These are phyloP conservation scores for Solea senegalensis DNA, from an alignment of 2,113 vertebrate species.

Conservation along the genomic window DNA sequence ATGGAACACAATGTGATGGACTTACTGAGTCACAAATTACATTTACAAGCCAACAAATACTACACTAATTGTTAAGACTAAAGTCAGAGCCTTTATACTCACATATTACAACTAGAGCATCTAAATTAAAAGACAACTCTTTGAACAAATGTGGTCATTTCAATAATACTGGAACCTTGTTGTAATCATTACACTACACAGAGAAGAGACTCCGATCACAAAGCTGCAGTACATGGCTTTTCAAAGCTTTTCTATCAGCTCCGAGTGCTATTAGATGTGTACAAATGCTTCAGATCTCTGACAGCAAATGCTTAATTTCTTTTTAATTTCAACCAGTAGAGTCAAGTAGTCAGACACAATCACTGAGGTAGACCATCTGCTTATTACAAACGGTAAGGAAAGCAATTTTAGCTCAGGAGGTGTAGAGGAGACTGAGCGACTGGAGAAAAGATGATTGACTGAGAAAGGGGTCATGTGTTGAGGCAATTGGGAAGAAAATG, in stretches of 20 bases:
- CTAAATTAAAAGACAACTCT: background rate
- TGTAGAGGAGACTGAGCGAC: conserved; percentile 22
- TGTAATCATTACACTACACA: conserved; percentile 25
- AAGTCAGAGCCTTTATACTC: conserved; percentile 12
- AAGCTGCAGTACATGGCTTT: fast-evolving
- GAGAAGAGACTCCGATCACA: conserved; percentile 9
- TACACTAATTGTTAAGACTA: background rate
- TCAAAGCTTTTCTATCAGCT: conserved; percentile 22
- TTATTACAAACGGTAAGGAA: conserved; percentile 58
- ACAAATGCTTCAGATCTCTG: conserved; percentile 49
- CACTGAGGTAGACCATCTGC: conserved; percentile 41
- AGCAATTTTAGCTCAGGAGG: conserved; percentile 45
- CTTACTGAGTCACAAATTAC: too few relatives aligned
- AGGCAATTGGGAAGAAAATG: conserved; percentile 39
- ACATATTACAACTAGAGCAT: conserved; percentile 1
- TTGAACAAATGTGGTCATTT: conserved; percentile 34
- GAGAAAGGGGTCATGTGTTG: conserved; percentile 25
- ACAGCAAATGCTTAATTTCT: conserved; percentile 53
- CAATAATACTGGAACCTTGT: conserved; percentile 22
- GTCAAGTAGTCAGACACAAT: conserved; percentile 67
- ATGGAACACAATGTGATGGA: too few relatives aligned
- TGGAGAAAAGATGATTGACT: conserved; percentile 36
- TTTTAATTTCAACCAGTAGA: conserved; percentile 67
- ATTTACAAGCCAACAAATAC: too few relatives aligned
- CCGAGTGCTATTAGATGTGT: conserved; percentile 54